These are phyloP conservation scores for Ciconia boyciana DNA, from an alignment of 2,113 vertebrate species.

Conservation along the genomic window DNA sequence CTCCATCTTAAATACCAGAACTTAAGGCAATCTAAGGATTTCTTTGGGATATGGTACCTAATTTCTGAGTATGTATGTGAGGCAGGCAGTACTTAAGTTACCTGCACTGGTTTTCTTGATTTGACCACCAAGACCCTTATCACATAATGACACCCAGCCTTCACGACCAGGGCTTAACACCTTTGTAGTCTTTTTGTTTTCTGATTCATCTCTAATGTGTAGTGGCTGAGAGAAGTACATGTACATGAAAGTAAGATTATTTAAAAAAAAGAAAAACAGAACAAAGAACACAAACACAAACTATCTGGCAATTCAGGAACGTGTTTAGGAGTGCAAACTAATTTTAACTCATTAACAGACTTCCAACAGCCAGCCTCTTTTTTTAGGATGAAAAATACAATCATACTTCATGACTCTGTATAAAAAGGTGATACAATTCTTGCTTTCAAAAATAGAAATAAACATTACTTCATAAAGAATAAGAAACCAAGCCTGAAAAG, in stretches of 20 bases:
- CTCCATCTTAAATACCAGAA: neutral
- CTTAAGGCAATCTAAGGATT: neutral
- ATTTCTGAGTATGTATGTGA: neutral
- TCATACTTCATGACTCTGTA: no score
- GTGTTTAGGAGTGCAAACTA: neutral
- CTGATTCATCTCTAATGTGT: neutral
- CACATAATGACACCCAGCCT: accelerated
- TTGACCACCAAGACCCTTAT: neutral
- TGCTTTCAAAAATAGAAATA: neutral
- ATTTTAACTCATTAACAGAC: neutral
- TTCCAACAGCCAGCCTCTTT: neutral
- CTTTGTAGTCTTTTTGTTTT: neutral
- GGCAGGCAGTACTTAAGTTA: neutral
- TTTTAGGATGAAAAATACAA: neutral
- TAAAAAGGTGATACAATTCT: neutral
- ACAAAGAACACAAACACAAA: neutral
- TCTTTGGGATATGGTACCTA: neutral
- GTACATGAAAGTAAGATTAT: neutral
- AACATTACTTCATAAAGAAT: neutral
- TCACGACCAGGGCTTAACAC: neutral
- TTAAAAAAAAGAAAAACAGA: neutral
- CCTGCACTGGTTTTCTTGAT: neutral
- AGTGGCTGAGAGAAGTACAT: neutral
- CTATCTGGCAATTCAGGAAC: neutral
- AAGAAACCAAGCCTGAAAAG: neutral